Base-by-base conservation (phyloP, 2,888 invertebrate species). In the Anoncus sp. region DNA sequence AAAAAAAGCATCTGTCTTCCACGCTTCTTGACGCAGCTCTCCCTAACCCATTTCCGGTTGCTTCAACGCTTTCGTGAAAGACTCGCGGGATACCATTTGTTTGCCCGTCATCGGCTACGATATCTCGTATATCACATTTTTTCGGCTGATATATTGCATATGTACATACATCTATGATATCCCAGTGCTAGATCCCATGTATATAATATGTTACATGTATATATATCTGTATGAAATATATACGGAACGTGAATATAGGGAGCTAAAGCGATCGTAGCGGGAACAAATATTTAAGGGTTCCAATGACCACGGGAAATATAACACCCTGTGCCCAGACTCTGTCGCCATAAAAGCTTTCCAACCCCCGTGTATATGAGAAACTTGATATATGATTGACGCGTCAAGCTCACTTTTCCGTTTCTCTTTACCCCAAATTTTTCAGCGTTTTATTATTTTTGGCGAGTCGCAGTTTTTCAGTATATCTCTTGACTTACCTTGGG, bases 21-120 rank as follows among this genome's bases (percentile, higher is more conserved):
- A 24, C 60, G 70, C 51, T 76, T 60, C 51, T 71, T 53, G 59
- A 66, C 31, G 40, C 51, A 47, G 55, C 63, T 62, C 57, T 38
- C 74, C 70, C 60, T 57, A 67, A 49, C 75, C 71, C 63, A 75
- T 75, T 78, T 78, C 78, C 78, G 75, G 73, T 70, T 45, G 70
- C 47, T 66, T 62, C 63, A 55, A 71, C 75, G 71, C 75, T 71
- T 55, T 51, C 49, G 53, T 24, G 43, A 59, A 62, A 74, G 45
- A 38, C 75, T 31, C 55, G 18, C 31, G 43, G 49, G 20, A 38
- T n/a, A 22, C 45, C 57, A 49, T 70, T 78, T 75, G 77, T 75
- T 78, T 69, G 65, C 78, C 71, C 35, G 78, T 78, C 78, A 75
- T 78, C 75, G 62, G n/a, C 70, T 71, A 53, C 35, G 20, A 12